Conservation (phyloP, 2,797 vertebrate species). For the Furcifer pardalis region DNA sequence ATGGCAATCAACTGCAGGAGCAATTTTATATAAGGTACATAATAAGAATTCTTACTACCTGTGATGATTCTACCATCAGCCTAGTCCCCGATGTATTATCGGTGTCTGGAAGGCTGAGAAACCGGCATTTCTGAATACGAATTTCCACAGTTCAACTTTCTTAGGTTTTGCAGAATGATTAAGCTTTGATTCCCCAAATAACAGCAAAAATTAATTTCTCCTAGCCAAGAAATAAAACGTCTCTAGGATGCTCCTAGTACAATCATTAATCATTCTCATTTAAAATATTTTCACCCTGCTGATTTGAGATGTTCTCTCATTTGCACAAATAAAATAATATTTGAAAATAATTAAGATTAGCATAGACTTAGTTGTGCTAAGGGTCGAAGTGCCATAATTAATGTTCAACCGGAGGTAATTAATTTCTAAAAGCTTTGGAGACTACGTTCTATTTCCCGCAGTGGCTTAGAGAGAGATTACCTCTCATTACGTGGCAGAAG, state of each 20-base stretch:
- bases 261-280: constrained; percentile 52
- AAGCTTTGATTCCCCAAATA: constrained; percentile 51
- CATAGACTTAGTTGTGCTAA: constrained; percentile 52
- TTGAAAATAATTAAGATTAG: constrained; percentile 65
- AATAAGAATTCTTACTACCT: not conserved
- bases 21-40: not conserved
- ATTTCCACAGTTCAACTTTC: not conserved
- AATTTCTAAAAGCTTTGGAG: constrained; percentile 59
- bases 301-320: constrained; percentile 55
- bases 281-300: constrained; percentile 54
- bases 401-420: constrained; percentile 59
- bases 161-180: constrained; percentile 28
- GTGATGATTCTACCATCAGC: not conserved
- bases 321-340: constrained; percentile 51
- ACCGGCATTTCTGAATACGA: not conserved
- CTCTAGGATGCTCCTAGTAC: constrained; percentile 32
- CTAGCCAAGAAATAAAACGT: constrained; percentile 34
- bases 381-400: constrained; percentile 54
- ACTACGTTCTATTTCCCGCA: constrained; percentile 7
- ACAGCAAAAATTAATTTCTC: constrained; percentile 29
- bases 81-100: not conserved
- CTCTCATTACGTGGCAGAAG: constrained; percentile 8
- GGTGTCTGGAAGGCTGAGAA: constrained; percentile 44
- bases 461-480: constrained; percentile 31
- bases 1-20: not conserved